Conservation (phyloP, 1,140 invertebrate species). For the Megalopta genalis region DNA sequence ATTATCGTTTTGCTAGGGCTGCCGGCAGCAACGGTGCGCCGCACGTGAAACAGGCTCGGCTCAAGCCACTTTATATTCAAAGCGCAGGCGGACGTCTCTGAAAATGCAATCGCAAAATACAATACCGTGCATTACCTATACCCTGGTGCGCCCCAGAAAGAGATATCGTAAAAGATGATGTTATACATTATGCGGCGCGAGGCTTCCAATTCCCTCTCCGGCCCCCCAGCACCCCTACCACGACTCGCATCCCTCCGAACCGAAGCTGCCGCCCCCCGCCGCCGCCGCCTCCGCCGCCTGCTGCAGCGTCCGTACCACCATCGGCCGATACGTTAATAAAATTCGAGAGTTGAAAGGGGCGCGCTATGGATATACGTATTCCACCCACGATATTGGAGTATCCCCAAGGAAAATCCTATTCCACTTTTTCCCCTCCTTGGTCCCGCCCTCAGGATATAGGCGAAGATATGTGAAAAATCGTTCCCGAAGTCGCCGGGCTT, state of each 20-base stretch:
- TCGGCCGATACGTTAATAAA: constrained; percentile 74
- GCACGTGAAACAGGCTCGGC: constrained; percentile 58
- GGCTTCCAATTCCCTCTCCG: constrained; percentile 58
- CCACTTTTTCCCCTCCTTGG: constrained; percentile 53
- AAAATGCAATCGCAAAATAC: constrained; percentile 79
- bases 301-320: constrained; percentile 50
- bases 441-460: constrained; percentile 52
- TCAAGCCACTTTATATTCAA: constrained; percentile 76
- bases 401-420: constrained; percentile 69
- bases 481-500: constrained; percentile 57
- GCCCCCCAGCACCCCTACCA: constrained; percentile 15
- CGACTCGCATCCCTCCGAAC: constrained; percentile 21
- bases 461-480: constrained; percentile 68
- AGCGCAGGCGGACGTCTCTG: constrained; percentile 76
- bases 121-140: constrained; percentile 75
- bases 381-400: constrained; percentile 66
- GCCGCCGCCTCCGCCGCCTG: too few relatives aligned
- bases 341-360: constrained; percentile 72
- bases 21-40: constrained; percentile 34
- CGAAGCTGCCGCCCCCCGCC: not conserved
- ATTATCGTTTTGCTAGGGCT: constrained; percentile 45
- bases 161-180: constrained; percentile 78
- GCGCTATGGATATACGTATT: constrained; percentile 67
- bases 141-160: constrained; percentile 62
- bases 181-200: constrained; percentile 76